These are phyloP conservation scores for Caenorhabditis briggsae DNA, from an alignment of 1,140 invertebrate species.

Conservation along the genomic window DNA sequence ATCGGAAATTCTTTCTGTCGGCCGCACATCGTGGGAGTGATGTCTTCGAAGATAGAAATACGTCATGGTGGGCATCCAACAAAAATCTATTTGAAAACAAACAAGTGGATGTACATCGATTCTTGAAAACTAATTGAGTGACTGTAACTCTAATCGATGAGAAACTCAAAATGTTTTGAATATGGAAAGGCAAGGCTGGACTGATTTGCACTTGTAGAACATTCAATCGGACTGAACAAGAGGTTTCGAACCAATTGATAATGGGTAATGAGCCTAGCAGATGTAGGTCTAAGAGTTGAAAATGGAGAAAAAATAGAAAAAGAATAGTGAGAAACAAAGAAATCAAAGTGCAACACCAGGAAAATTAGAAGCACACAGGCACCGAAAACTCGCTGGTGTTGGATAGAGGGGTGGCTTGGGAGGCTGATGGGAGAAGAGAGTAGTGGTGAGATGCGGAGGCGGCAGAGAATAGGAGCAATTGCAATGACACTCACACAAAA, in stretches of 20 bases:
- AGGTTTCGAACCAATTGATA: neutral
- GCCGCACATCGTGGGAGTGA: slow-evolving; percentile 11
- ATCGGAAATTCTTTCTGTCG: neutral
- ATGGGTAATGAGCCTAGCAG: neutral
- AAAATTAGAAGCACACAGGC: slow-evolving; percentile 53
- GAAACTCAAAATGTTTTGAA: neutral
- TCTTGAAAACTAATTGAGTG: no score
- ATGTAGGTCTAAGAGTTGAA: no score
- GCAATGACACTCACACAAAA: slow-evolving; percentile 56
- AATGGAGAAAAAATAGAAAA: neutral
- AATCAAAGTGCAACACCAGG: slow-evolving; percentile 38
- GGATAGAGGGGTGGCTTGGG: slow-evolving; percentile 41
- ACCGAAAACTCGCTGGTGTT: slow-evolving; percentile 47
- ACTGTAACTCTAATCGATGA: no score
- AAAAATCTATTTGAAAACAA: no score
- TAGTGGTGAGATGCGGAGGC: neutral
- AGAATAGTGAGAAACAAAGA: slow-evolving; percentile 18
- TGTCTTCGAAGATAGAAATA: slow-evolving; percentile 3
- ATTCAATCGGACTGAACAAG: neutral
- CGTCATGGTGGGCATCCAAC: neutral
- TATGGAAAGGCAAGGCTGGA: neutral
- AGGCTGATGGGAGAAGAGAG: slow-evolving; percentile 11
- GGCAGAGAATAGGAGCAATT: slow-evolving; percentile 33
- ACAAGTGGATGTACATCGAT: no score
- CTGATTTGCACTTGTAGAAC: neutral